These are phyloP conservation scores for Oxyruncus cristatus DNA, from an alignment of 2,113 vertebrate species.

Conservation along the genomic window DNA sequence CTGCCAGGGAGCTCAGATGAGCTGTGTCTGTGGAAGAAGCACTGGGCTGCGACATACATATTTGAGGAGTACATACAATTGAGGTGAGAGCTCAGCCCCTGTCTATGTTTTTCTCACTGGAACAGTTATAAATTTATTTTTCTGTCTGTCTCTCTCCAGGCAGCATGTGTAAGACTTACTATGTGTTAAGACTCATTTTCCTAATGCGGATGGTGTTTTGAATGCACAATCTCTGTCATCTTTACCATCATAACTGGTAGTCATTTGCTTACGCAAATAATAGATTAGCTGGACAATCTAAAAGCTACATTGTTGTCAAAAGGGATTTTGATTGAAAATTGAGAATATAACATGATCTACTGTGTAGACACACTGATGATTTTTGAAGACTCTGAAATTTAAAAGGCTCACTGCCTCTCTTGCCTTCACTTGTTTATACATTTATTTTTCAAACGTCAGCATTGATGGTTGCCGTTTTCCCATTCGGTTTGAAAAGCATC, in stretches of 20 bases:
- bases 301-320: not conserved
- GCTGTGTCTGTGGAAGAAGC: not conserved
- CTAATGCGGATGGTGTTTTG: not conserved
- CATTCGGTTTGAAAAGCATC: not conserved
- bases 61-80: not conserved
- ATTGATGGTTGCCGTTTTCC: not conserved
- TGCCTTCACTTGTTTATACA: not conserved
- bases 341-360: not conserved
- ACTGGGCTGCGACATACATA: rapidly evolving
- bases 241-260: not conserved
- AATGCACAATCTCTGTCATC: not conserved
- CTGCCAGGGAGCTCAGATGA: not conserved
- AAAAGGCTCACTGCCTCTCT: not conserved
- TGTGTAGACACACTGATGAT: not conserved
- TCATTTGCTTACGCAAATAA: not conserved
- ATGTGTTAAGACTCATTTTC: not conserved
- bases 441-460: not conserved
- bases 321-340: not conserved
- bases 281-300: not conserved
- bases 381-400: not conserved
- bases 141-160: not conserved
- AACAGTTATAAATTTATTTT: not conserved
- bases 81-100: not conserved
- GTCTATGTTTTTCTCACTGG: not conserved
- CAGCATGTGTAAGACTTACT: not conserved